Conservation (phyloP, 2,888 invertebrate species). For the Macaria notata region DNA sequence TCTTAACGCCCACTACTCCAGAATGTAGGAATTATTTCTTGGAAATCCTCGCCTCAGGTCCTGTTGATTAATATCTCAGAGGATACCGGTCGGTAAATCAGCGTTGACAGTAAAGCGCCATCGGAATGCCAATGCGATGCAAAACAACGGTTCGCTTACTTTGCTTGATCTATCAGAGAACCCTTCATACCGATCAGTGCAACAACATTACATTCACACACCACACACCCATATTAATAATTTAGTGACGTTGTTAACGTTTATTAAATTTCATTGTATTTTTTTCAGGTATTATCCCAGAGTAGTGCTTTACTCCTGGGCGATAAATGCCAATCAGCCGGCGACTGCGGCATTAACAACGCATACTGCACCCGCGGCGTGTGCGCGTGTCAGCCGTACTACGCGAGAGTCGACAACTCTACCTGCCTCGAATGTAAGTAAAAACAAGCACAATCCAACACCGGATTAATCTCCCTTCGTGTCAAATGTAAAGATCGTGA, state of each 20-base stretch:
- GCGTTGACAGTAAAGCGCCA: slow-evolving; percentile 34
- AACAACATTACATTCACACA: no score
- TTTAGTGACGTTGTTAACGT: no score
- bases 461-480: slow-evolving; percentile 7
- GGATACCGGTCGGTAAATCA: slow-evolving; percentile 42
- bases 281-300: slow-evolving; percentile 55
- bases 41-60: slow-evolving; percentile 29
- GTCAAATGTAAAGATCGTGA: slow-evolving; percentile 11
- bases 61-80: slow-evolving; percentile 43
- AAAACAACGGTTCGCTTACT: slow-evolving; percentile 15
- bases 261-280: no score
- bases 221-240: no score
- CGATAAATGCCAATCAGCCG: slow-evolving; percentile 83
- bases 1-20: slow-evolving; percentile 36
- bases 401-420: slow-evolving; percentile 89
- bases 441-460: slow-evolving; percentile 7
- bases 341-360: slow-evolving; percentile 85
- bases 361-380: slow-evolving; percentile 86
- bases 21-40: slow-evolving; percentile 39
- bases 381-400: slow-evolving; percentile 92
- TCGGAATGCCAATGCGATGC: slow-evolving; percentile 37
- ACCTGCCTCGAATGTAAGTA: slow-evolving; percentile 92
- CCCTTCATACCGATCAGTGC: no score
- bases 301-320: slow-evolving; percentile 74
- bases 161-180: neutral